Conservation (phyloP, 2,113 vertebrate genomes). For the Macheiramphus alcinus region DNA sequence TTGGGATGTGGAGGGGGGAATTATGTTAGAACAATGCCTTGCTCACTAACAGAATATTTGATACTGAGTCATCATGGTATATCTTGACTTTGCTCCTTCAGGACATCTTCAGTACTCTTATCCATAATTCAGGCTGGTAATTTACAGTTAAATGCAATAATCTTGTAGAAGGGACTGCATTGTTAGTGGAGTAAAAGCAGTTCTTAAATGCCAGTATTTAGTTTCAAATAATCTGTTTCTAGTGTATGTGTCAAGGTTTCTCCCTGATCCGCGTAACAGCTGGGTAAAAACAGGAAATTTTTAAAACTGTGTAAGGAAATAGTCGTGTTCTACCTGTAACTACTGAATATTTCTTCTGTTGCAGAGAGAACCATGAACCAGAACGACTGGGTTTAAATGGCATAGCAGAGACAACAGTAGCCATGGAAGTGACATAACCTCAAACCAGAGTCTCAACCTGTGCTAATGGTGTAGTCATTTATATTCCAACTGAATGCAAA, state of each 20-base stretch:
- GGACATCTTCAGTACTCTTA: not conserved
- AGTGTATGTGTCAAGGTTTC: not conserved
- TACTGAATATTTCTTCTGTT: not conserved
- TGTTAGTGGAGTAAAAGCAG: not conserved
- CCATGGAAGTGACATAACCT: conserved; percentile 95
- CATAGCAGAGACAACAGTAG: conserved; percentile 89
- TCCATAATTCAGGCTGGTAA: not conserved
- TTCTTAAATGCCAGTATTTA: not conserved
- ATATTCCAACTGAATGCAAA: conserved; percentile 71
- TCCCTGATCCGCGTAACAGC: not conserved
- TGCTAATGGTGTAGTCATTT: conserved; percentile 60
- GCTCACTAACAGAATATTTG: not conserved
- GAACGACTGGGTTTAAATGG: conserved; percentile 88
- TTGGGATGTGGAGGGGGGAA: no score
- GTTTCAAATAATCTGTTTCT: rapidly evolving
- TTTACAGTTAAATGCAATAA: not conserved
- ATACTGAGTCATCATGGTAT: rapidly evolving
- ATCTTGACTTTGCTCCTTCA: not conserved
- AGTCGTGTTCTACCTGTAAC: rapidly evolving
- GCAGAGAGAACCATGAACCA: conserved; percentile 88
- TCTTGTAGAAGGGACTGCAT: not conserved
- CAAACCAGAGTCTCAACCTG: conserved; percentile 50
- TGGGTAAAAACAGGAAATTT: rapidly evolving
- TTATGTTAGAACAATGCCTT: not conserved
- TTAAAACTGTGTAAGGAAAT: rapidly evolving